These are phyloP conservation scores for Varecia variegata DNA, from an alignment of 2,797 vertebrate genomes.

Conservation along the genomic window DNA sequence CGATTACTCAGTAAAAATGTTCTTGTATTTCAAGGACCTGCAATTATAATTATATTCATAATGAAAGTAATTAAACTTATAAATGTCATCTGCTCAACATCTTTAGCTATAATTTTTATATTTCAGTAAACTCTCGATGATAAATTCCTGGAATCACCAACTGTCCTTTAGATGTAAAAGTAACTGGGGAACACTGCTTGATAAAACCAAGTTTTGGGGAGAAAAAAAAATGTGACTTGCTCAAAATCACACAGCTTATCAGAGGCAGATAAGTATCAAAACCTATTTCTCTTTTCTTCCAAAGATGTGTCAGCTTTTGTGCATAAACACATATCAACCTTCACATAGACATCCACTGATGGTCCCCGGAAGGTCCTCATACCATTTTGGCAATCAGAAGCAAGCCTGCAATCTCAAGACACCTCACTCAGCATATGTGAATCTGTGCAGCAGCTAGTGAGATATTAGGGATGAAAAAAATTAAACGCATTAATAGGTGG, in stretches of 20 bases:
- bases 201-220: not conserved
- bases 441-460: not conserved
- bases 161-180: not conserved
- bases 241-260: not conserved
- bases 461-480: not conserved
- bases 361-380: not conserved
- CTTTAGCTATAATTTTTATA: constrained; percentile 17
- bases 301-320: constrained; percentile 8
- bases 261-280: not conserved
- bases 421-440: not conserved
- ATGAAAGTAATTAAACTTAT: constrained; percentile 51
- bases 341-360: not conserved
- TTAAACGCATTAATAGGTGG: not conserved
- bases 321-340: not conserved
- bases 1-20: not conserved
- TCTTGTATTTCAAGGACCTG: constrained; percentile 50
- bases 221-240: not conserved
- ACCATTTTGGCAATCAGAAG: not conserved
- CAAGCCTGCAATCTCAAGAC: not conserved
- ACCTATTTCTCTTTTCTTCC: not conserved
- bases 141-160: not conserved
- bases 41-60: constrained; percentile 32
- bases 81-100: constrained; percentile 41
- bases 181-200: not conserved
- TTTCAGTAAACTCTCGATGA: not conserved